phyloP scores from a whole-genome alignment of 1,140 invertebrate genomes.

The Drosophila arizonae region DNA sequence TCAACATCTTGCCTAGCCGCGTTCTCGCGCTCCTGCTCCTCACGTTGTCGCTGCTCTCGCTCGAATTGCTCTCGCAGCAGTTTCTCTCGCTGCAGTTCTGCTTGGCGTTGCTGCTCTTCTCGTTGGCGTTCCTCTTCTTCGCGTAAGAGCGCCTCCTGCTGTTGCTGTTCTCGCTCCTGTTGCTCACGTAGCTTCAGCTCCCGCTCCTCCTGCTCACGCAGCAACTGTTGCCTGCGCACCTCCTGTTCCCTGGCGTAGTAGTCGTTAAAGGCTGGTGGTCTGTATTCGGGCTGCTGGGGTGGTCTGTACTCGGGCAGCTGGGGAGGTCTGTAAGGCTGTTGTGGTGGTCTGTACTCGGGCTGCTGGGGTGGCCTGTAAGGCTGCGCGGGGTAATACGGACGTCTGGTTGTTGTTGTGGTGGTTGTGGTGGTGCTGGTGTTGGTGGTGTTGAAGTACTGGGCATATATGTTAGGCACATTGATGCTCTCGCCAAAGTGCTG shows the following conservation, averaged over 20 bases:
- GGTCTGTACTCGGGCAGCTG: no score
- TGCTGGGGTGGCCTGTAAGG: constrained; percentile 13
- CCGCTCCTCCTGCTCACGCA: constrained; percentile 27
- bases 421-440: constrained; percentile 31
- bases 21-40: constrained; percentile 28
- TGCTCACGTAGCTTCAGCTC: constrained; percentile 15
- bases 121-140: constrained; percentile 18
- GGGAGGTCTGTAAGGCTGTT: no score
- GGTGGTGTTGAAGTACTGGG: constrained; percentile 33
- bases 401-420: constrained; percentile 30
- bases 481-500: constrained; percentile 75
- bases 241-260: constrained; percentile 23
- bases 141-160: constrained; percentile 5
- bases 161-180: constrained; percentile 31
- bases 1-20: constrained; percentile 4
- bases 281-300: not conserved
- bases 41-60: constrained; percentile 13
- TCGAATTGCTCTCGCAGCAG: not conserved
- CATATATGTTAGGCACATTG: constrained; percentile 57
- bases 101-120: constrained; percentile 10
- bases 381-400: constrained; percentile 18
- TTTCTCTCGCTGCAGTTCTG: constrained; percentile 20
- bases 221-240: constrained; percentile 7
- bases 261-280: not conserved
- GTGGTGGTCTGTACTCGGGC: not conserved